Evolutionary conservation across 1,140 invertebrate species (phyloP).

Genomic region (Anadara kagoshimensis): DNA sequence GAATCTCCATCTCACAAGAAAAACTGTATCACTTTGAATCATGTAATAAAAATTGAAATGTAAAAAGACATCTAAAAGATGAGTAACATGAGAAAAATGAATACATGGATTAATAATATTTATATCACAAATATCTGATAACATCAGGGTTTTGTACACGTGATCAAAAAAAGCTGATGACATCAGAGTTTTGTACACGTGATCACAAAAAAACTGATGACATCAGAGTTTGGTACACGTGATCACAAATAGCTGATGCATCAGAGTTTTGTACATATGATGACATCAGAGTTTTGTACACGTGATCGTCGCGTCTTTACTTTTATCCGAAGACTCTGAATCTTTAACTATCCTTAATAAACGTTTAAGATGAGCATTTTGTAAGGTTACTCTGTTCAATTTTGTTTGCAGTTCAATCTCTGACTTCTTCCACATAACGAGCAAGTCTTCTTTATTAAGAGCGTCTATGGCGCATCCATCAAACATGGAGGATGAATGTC

Average conservation of each 20-base stretch:
- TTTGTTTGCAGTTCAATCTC: constrained; percentile 63
- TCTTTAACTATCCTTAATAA: constrained; percentile 28
- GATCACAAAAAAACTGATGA: too few species aligned
- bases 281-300: background rate
- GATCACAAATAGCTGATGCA: too few species aligned
- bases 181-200: background rate
- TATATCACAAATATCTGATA: too few species aligned
- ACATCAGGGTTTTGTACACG: background rate
- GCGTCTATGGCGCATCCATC: constrained; percentile 65
- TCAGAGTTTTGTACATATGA: constrained; percentile 27
- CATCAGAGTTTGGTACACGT: background rate
- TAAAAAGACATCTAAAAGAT: too few species aligned
- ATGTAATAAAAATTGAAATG: too few species aligned
- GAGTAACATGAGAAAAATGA: background rate
- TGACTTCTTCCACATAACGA: constrained; percentile 66
- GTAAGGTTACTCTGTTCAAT: constrained; percentile 48
- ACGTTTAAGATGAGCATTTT: constrained; percentile 45
- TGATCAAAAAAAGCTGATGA: too few species aligned
- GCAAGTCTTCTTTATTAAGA: constrained; percentile 65
- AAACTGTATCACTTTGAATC: too few species aligned
- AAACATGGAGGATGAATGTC: constrained; percentile 46
- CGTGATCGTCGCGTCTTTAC: background rate
- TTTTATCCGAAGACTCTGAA: constrained; percentile 1
- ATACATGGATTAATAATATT: background rate
- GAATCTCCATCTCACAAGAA: too few species aligned